Evolutionary conservation across 2,797 vertebrate species (phyloP).

Genomic region (Acanthornis magna): DNA sequence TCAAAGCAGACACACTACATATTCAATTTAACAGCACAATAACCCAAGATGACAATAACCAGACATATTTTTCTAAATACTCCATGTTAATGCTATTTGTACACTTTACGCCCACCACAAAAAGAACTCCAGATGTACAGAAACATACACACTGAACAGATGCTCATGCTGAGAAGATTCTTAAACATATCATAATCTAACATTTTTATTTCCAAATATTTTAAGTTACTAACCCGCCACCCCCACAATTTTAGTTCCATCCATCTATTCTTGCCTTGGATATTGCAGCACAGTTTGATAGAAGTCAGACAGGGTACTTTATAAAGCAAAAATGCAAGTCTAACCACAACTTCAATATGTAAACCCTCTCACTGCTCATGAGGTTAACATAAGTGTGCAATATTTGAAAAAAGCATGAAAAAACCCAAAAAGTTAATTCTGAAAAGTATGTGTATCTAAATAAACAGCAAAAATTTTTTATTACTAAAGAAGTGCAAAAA

Average conservation of each 20-base stretch:
- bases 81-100: not conserved
- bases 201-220: not conserved
- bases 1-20: not conserved
- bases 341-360: not conserved
- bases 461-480: not conserved
- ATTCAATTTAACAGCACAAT: not conserved
- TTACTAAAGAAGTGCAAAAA: not conserved
- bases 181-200: not conserved
- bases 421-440: not conserved
- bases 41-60: not conserved
- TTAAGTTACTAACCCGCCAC: not conserved
- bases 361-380: not conserved
- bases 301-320: not conserved
- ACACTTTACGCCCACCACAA: not conserved
- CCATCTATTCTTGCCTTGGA: not conserved
- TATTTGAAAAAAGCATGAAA: not conserved
- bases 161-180: not conserved
- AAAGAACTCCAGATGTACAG: not conserved
- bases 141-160: not conserved
- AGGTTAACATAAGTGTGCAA: not conserved
- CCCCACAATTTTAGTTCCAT: not conserved
- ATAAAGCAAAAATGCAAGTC: not conserved
- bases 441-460: not conserved
- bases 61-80: not conserved
- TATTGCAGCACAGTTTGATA: not conserved